Conservation (phyloP, 2,888 invertebrate species). For the Netelia virgata region DNA sequence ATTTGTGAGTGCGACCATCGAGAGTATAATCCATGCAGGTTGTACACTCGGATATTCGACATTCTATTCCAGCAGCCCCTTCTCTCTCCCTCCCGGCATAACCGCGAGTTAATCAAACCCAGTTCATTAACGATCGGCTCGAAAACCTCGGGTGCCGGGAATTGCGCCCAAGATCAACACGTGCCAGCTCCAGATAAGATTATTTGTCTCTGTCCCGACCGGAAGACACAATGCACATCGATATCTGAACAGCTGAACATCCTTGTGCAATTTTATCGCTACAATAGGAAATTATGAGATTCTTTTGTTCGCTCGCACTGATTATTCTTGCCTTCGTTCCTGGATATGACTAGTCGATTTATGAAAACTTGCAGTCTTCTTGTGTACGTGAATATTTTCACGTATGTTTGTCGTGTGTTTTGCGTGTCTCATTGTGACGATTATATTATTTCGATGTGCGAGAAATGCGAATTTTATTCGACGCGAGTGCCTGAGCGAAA, state of each 20-base stretch:
- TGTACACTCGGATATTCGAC: constrained; percentile 35
- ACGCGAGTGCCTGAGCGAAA: constrained; percentile 30
- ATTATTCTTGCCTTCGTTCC: not conserved
- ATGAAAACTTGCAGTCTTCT: not conserved
- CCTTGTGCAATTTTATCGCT: not conserved
- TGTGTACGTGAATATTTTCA: not conserved
- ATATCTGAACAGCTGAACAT: not conserved
- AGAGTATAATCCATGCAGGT: constrained; percentile 16
- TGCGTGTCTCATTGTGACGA: not conserved
- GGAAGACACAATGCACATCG: not conserved
- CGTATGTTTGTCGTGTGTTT: not conserved
- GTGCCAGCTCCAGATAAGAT: constrained; percentile 1
- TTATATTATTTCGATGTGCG: constrained; percentile 76
- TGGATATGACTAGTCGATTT: constrained; percentile 4
- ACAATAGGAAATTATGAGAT: constrained; percentile 10
- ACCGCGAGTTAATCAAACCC: not conserved
- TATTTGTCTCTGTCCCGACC: not conserved
- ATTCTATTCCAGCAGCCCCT: not conserved
- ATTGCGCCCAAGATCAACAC: not conserved
- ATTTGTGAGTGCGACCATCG: constrained; percentile 22
- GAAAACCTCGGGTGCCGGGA: not conserved
- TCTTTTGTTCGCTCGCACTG: not conserved
- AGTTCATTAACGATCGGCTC: not conserved
- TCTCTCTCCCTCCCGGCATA: not conserved
- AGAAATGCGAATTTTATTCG: constrained; percentile 66